Percentiles rank a stretch among this genome's conserved stretches.
These are phyloP conservation scores for Perca flavescens DNA, from an alignment of 2,113 vertebrate species.

Conservation along the genomic window DNA sequence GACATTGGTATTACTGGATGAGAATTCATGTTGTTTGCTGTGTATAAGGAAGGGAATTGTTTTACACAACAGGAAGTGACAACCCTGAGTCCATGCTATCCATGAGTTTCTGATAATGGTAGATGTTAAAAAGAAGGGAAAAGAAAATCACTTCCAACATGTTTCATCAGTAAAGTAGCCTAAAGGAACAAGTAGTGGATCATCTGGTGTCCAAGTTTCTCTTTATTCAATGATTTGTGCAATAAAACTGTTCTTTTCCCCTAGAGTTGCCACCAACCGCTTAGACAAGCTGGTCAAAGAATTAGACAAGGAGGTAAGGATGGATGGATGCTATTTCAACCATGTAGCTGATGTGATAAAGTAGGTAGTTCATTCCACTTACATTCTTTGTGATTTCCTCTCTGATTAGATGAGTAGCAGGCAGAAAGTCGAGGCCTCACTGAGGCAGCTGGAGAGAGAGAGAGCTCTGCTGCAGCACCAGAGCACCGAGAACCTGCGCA, in stretches of 20 bases:
- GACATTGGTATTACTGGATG: not conserved
- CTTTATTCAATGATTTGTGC: not conserved
- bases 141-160: not conserved
- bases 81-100: no score
- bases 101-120: not conserved
- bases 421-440: conserved; percentile 89
- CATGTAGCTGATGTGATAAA: not conserved
- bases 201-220: not conserved
- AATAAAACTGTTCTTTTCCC: conserved; percentile 33
- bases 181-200: not conserved
- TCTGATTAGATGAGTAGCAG: conserved; percentile 89
- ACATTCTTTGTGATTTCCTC: not conserved
- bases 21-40: not conserved
- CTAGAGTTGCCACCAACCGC: conserved; percentile 89
- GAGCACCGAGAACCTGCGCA: conserved; percentile 91
- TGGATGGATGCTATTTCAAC: not conserved
- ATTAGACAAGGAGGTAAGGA: conserved; percentile 93
- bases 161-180: not conserved
- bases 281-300: conserved; percentile 95
- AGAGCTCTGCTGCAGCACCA: conserved; percentile 95
- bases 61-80: not conserved
- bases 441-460: conserved; percentile 94
- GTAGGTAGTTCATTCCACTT: not conserved
- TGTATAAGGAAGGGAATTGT: not conserved
- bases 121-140: not conserved